Percentiles rank a stretch among this genome's conserved stretches.
Evolutionary conservation across 2,113 vertebrate species (phyloP).

Genomic region (Anoplopoma fimbria): DNA sequence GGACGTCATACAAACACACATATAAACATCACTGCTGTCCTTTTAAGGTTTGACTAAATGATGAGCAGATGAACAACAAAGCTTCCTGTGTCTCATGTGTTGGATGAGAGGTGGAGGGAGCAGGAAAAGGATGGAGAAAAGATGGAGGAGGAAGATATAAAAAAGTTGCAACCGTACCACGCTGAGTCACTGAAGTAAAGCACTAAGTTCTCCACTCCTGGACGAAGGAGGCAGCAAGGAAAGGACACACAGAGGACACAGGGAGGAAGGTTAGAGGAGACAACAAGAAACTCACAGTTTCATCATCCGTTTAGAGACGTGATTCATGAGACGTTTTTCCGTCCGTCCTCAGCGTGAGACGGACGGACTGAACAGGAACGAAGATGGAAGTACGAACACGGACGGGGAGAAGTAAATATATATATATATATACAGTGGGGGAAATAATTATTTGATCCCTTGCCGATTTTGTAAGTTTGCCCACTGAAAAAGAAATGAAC

Average conservation of each 20-base stretch:
- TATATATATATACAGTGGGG: too few relatives aligned
- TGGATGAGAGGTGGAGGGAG: too few relatives aligned
- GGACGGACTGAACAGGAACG: neutral
- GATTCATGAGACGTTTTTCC: too few relatives aligned
- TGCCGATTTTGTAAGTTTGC: too few relatives aligned
- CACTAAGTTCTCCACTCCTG: conserved; percentile 79
- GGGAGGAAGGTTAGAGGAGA: conserved; percentile 32
- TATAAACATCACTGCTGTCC: too few relatives aligned
- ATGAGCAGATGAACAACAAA: neutral
- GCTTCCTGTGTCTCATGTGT: too few relatives aligned
- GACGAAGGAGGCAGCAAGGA: conserved; percentile 22
- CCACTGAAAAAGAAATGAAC: too few relatives aligned
- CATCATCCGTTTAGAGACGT: too few relatives aligned
- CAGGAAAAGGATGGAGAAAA: neutral
- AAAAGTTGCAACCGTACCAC: conserved; percentile 68
- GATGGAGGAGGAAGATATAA: conserved; percentile 18
- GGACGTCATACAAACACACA: too few relatives aligned
- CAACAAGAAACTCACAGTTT: neutral
- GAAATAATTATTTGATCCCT: too few relatives aligned
- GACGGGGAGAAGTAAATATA: neutral
- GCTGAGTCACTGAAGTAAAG: conserved; percentile 78
- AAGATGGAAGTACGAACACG: neutral
- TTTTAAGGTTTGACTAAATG: too few relatives aligned
- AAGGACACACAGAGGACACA: conserved; percentile 36
- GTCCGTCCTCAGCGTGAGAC: neutral